Conservation (phyloP, 2,797 vertebrate genomes). For the Falco cherrug region DNA sequence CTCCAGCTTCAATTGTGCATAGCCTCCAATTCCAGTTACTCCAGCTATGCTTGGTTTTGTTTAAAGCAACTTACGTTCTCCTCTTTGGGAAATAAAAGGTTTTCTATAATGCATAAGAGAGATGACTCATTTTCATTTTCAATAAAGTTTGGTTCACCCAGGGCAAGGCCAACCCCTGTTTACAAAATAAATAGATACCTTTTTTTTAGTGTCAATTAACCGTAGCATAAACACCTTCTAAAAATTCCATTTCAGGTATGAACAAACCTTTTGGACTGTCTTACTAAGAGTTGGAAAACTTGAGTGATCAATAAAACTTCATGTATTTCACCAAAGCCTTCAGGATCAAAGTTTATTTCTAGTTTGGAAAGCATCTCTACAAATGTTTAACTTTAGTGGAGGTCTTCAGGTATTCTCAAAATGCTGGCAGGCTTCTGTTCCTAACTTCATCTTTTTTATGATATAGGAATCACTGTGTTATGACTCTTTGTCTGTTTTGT, state of each 20-base stretch:
- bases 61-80: slow-evolving; percentile 14
- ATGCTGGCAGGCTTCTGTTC: background rate
- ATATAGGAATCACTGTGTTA: background rate
- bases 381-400: background rate
- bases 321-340: background rate
- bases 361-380: background rate
- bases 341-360: background rate
- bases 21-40: background rate
- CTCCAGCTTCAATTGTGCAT: background rate
- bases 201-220: slow-evolving; percentile 40
- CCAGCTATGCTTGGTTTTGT: background rate
- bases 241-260: background rate
- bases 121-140: slow-evolving; percentile 55
- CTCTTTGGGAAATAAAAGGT: slow-evolving; percentile 7
- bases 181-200: background rate
- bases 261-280: background rate
- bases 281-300: background rate
- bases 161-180: background rate
- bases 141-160: background rate
- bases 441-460: background rate
- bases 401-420: background rate
- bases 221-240: background rate
- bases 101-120: slow-evolving; percentile 25
- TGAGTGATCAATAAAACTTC: background rate
- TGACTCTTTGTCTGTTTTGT: background rate